Evolutionary conservation across 2,888 invertebrate genomes (phyloP), one percentile per base, ranked within the genome.

Genomic region (Ptychoptera albimana): DNA sequence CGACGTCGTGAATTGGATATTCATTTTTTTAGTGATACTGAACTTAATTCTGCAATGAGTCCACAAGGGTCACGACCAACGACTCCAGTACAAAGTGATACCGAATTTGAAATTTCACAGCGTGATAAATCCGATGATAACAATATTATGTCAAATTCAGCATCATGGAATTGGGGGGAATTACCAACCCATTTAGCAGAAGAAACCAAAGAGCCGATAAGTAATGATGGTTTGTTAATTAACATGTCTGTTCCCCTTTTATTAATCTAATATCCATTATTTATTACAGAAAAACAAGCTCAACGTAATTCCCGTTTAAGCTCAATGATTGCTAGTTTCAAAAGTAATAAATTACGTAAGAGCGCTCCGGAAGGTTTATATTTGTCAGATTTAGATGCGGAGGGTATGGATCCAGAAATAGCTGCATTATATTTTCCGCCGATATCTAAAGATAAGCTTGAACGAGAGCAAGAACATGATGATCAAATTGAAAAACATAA

Each of bases 1-100:
- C 60, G 61, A 12, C 57, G 60, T 35, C 66, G 69, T 32, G 77
- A 78, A 56, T 71, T 75, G 9, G 82, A 83, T 59, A 77, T 82
- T 52, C 84, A 91, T 60, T 92, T 92, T 69, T 93, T 87, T 67
- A 93, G 93, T 59, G 94, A 94, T 59, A 85, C 87, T 0, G 93
- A 94, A 69, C 69, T 87, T 42, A 75, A 75, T 7, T 75, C 75
- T 2, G 65, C 72, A 13, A 61, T 53, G 32, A 57, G 59, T 46
- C 51, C 53, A 44, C 60, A 58, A 32, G 68, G 72, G 48, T 82
- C 82, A 32, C 75, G 89, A 47, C 78, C 83, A 35, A 78, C 79
- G 50, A 83, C 88, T 11, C 91, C 92, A 8, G 78, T 86, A 48
- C 91, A 91, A 62, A 93, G 93, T 37, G 96, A 96, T 64, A 91